These are phyloP conservation scores for Bubo scandiacus DNA, from an alignment of 2,113 vertebrate genomes.

Conservation along the genomic window DNA sequence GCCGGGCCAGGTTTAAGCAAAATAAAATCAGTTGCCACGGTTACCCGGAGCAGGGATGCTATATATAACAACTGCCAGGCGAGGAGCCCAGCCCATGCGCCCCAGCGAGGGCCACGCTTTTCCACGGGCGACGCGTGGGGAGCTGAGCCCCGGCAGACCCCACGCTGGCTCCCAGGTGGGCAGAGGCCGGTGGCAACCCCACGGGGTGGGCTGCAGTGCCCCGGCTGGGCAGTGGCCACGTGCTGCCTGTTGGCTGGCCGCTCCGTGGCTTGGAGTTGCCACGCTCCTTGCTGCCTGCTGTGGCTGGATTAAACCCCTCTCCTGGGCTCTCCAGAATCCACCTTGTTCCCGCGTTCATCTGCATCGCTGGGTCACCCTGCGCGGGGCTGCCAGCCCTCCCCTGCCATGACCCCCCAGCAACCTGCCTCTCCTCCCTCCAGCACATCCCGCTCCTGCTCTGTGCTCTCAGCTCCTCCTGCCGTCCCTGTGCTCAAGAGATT, in stretches of 20 bases:
- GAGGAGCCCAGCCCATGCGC: background rate
- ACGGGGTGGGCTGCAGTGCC: background rate
- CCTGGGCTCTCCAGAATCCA: background rate
- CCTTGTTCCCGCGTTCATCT: background rate
- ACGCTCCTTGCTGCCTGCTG: accelerated
- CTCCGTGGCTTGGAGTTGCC: accelerated
- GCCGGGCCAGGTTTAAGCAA: slow-evolving; percentile 38
- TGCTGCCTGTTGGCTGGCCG: background rate
- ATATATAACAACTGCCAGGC: background rate
- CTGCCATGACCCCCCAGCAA: accelerated
- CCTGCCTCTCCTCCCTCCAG: background rate
- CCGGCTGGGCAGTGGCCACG: background rate
- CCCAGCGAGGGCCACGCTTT: background rate
- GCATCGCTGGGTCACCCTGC: accelerated
- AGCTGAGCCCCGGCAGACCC: background rate
- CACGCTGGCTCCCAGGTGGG: background rate
- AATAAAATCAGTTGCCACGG: slow-evolving; percentile 56
- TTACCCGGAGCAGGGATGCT: slow-evolving; percentile 26
- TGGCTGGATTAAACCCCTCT: background rate
- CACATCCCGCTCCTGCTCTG: accelerated
- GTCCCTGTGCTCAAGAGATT: accelerated
- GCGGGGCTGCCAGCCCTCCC: background rate
- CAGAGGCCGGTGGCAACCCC: background rate
- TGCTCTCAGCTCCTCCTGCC: background rate
- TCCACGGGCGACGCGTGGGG: background rate